Percentiles rank a stretch among this genome's conserved stretches.
These are phyloP conservation scores for Hydrozoanthus gracilis DNA, from an alignment of 92 coral and sea anemone species.

Conservation along the genomic window DNA sequence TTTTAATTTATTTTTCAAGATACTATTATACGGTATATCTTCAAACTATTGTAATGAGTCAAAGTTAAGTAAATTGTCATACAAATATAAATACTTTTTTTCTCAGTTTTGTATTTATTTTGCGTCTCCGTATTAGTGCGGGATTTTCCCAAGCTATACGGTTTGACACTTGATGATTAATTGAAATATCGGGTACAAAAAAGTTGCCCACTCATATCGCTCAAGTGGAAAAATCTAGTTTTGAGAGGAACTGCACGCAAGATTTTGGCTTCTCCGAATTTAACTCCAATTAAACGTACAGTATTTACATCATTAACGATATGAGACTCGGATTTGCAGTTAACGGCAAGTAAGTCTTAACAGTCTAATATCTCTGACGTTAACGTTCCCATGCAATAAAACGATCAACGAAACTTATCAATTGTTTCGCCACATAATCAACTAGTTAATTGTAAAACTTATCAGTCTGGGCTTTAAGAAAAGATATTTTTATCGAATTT, in stretches of 20 bases:
- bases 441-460: not conserved
- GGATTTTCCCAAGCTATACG: no score
- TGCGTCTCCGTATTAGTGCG: no score
- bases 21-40: no score
- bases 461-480: not conserved
- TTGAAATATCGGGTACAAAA: not conserved
- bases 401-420: not conserved
- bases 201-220: constrained; percentile 28
- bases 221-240: constrained; percentile 39
- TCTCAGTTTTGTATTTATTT: no score
- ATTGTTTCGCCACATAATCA: not conserved
- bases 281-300: constrained; percentile 7
- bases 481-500: not conserved
- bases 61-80: no score
- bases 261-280: constrained; percentile 15
- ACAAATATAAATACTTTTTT: no score
- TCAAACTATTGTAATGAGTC: no score
- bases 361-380: not conserved
- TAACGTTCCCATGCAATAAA: not conserved
- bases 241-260: constrained; percentile 31
- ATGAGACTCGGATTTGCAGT: not conserved
- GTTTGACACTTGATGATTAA: no score
- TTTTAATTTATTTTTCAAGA: no score
- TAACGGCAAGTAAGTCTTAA: not conserved
- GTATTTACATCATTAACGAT: constrained; percentile 1